Percentiles rank a stretch among this genome's conserved stretches.
Conservation (phyloP, 2,113 vertebrate species). For the Tyrannus savana region DNA sequence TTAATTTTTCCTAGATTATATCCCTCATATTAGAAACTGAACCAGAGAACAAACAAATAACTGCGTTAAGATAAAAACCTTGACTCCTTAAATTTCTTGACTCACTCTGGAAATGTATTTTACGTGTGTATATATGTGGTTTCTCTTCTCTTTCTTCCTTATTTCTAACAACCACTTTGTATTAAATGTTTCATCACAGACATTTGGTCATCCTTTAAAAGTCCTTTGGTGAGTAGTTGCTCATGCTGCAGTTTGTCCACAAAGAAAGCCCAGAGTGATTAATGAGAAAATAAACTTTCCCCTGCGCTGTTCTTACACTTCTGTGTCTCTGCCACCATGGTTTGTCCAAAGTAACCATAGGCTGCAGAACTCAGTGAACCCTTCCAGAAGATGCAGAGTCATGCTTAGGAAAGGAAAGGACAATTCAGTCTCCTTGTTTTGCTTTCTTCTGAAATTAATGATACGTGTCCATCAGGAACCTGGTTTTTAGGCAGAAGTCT, state of each 20-base stretch:
- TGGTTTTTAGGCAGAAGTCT: neutral
- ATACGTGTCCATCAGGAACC: neutral
- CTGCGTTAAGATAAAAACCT: neutral
- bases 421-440: neutral
- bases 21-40: neutral
- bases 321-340: neutral
- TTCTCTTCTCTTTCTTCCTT: conserved; percentile 16
- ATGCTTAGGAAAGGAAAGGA: neutral
- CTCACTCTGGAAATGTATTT: conserved; percentile 1
- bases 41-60: neutral
- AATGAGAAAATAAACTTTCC: conserved; percentile 22
- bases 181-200: neutral
- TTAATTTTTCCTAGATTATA: neutral
- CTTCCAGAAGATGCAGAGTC: neutral
- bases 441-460: neutral
- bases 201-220: conserved; percentile 8
- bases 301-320: neutral
- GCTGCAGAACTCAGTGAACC: neutral
- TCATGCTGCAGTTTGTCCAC: conserved; percentile 6
- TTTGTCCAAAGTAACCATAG: neutral
- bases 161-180: neutral
- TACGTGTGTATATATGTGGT: neutral
- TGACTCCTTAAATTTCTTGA: neutral
- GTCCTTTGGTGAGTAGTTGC: neutral
- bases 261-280: neutral